Evolutionary conservation across 2,113 vertebrate genomes (phyloP).

Genomic region (Colinus virginianus): DNA sequence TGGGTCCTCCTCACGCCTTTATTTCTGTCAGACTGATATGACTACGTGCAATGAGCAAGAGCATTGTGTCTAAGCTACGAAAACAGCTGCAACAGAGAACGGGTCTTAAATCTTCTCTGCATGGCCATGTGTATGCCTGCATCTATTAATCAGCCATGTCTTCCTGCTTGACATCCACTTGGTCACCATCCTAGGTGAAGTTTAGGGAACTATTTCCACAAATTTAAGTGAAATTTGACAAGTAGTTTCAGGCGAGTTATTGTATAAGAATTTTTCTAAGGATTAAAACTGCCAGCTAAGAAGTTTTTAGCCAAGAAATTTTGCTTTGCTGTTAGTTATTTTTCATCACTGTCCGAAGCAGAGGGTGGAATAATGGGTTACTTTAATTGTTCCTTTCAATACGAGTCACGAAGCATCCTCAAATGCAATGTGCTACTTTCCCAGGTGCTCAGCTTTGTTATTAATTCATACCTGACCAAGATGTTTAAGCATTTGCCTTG

Average conservation of each 20-base stretch:
- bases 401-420: not conserved
- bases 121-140: not conserved
- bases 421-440: not conserved
- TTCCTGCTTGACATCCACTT: not conserved
- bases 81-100: conserved; percentile 52
- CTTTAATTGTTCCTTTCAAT: not conserved
- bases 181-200: not conserved
- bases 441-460: fast-evolving
- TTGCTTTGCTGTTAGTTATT: not conserved
- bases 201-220: not conserved
- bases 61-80: conserved; percentile 23
- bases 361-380: not conserved
- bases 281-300: not conserved
- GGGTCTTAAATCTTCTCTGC: conserved; percentile 50
- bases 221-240: not conserved
- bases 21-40: not conserved
- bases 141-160: not conserved
- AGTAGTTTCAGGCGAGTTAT: fast-evolving
- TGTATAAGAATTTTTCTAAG: not conserved
- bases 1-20: conserved; percentile 13
- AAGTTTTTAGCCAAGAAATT: not conserved
- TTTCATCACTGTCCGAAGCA: not conserved
- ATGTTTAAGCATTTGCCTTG: not conserved
- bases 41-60: not conserved
- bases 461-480: not conserved